These are phyloP conservation scores for Pycnonotus jocosus DNA, from an alignment of 2,113 vertebrate species.

Conservation along the genomic window DNA sequence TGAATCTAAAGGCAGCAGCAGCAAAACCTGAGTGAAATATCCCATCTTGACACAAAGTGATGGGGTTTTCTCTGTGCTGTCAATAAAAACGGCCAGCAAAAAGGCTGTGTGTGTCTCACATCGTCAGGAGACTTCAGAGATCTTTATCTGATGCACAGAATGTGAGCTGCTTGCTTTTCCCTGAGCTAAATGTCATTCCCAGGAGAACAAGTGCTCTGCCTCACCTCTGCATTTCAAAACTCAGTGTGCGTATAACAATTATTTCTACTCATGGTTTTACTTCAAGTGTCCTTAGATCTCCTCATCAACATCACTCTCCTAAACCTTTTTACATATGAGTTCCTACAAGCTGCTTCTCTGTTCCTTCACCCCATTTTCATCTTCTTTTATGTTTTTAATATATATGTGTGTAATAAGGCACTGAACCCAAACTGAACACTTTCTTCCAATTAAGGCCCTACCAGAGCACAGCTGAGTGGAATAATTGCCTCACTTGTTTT, in stretches of 20 bases:
- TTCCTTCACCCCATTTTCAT: background rate
- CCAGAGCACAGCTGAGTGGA: conserved; percentile 44
- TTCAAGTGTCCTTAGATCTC: background rate
- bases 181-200: background rate
- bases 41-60: background rate
- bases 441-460: conserved; percentile 63
- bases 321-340: background rate
- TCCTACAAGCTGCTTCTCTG: conserved; percentile 26
- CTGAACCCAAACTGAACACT: conserved; percentile 57
- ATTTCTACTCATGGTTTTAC: background rate
- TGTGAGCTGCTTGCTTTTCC: background rate
- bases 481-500: conserved; percentile 68
- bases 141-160: background rate
- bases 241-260: background rate
- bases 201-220: background rate
- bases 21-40: background rate
- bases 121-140: background rate
- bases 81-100: background rate
- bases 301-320: background rate
- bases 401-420: conserved; percentile 43
- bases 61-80: background rate
- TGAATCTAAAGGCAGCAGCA: background rate
- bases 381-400: background rate
- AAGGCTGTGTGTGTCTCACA: background rate
- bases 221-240: background rate